phyloP scores from a whole-genome alignment of 2,113 vertebrate genomes.

The Poeciliopsis retropinna region DNA sequence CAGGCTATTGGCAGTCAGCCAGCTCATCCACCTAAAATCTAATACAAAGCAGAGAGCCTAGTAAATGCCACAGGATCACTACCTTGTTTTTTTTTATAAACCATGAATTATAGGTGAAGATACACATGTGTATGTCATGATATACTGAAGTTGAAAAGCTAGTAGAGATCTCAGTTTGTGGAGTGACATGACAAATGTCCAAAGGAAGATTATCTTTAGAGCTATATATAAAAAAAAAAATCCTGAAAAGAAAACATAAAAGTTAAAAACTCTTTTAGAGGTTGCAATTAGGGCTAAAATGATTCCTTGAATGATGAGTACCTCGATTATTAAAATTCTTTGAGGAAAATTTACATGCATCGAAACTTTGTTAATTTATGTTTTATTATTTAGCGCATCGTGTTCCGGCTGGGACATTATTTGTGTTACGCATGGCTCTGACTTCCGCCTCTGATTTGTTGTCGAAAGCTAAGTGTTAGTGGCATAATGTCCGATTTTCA shows the following conservation, averaged over 20 bases:
- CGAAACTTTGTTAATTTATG: too few relatives aligned
- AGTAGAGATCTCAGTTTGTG: constrained; percentile 9
- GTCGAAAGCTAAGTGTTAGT: too few relatives aligned
- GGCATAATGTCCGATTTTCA: too few relatives aligned
- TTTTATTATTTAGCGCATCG: too few relatives aligned
- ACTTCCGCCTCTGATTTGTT: too few relatives aligned
- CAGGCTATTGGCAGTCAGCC: constrained; percentile 17
- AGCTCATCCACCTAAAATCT: constrained; percentile 28
- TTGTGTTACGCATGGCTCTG: too few relatives aligned
- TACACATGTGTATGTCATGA: constrained; percentile 3
- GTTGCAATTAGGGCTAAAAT: background rate
- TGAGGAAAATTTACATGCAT: too few relatives aligned
- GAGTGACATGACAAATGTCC: background rate
- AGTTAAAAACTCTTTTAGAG: background rate
- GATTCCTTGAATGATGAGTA: too few relatives aligned
- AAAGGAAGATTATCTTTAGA: constrained; percentile 6
- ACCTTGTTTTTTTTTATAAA: constrained; percentile 40
- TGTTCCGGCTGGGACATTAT: too few relatives aligned
- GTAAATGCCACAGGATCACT: constrained; percentile 44
- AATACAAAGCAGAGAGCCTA: constrained; percentile 36
- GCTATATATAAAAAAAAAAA: background rate
- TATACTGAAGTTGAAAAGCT: constrained; percentile 7
- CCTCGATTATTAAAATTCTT: too few relatives aligned
- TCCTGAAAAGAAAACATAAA: background rate
- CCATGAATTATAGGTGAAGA: constrained; percentile 14